These are phyloP conservation scores for Phaetusa simplex DNA, from an alignment of 2,113 vertebrate genomes.

Conservation along the genomic window DNA sequence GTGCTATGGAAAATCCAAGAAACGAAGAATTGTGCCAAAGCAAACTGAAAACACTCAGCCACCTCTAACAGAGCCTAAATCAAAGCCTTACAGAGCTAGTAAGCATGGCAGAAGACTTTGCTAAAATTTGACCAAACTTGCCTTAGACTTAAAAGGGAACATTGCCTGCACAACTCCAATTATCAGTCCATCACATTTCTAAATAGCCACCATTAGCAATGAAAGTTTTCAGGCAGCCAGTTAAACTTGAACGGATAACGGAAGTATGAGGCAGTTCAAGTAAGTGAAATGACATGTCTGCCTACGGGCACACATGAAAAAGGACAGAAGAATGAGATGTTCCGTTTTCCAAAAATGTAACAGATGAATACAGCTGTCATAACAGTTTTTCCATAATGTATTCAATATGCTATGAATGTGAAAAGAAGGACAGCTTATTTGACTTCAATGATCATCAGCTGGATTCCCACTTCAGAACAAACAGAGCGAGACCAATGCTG, in stretches of 20 bases:
- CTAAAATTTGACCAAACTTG: background rate
- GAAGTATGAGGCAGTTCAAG: background rate
- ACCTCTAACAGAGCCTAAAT: background rate
- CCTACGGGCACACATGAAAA: background rate
- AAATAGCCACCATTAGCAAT: background rate
- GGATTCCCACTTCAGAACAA: background rate
- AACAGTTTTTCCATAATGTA: background rate
- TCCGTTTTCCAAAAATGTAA: background rate
- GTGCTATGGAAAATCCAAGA: background rate
- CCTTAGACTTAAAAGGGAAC: background rate
- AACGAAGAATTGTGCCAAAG: constrained; percentile 22
- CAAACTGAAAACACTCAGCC: background rate
- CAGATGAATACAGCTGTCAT: background rate
- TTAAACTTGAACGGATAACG: background rate
- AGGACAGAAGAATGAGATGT: background rate
- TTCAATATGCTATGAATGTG: background rate
- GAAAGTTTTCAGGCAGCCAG: constrained; percentile 9
- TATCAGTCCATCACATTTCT: constrained; percentile 3
- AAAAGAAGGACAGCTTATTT: background rate
- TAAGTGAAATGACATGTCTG: constrained; percentile 17
- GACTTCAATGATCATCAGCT: background rate
- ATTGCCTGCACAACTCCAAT: background rate
- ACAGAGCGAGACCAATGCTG: background rate
- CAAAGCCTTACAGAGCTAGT: background rate
- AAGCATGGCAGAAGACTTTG: background rate